These are phyloP conservation scores for Oxytorus armatus DNA, from an alignment of 2,888 invertebrate genomes.

Conservation along the genomic window DNA sequence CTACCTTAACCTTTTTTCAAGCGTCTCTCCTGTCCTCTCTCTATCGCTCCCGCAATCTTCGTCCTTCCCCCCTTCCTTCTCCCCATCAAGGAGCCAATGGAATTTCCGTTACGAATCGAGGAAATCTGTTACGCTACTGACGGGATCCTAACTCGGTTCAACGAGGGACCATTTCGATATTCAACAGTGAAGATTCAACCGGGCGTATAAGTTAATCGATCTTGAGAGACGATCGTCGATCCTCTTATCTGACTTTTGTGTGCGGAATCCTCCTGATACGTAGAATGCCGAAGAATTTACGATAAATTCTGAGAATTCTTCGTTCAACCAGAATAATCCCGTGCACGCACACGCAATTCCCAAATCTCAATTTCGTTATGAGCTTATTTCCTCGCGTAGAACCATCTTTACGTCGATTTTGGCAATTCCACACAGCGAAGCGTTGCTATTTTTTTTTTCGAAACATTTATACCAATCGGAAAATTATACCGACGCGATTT, in stretches of 20 bases:
- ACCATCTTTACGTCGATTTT: background rate
- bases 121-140: conserved; percentile 77
- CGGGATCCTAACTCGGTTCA: conserved; percentile 62
- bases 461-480: background rate
- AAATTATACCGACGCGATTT: too few species aligned
- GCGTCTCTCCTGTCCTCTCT: conserved; percentile 30
- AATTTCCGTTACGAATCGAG: conserved; percentile 79
- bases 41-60: conserved; percentile 1
- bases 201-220: conserved; percentile 51
- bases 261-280: conserved; percentile 29
- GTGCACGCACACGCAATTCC: conserved; percentile 7
- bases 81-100: conserved; percentile 72
- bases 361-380: conserved; percentile 21
- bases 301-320: conserved; percentile 35
- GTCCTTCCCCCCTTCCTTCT: conserved; percentile 23
- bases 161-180: conserved; percentile 4
- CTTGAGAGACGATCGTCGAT: conserved; percentile 36
- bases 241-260: conserved; percentile 16
- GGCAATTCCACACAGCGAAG: conserved; percentile 3
- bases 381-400: conserved; percentile 2
- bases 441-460: too few species aligned
- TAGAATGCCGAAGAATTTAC: conserved; percentile 40
- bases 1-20: conserved; percentile 39
- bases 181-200: conserved; percentile 46
- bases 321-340: conserved; percentile 40